Evolutionary conservation across 2,888 invertebrate genomes (phyloP).

Genomic region (Bimastos eiseni): DNA sequence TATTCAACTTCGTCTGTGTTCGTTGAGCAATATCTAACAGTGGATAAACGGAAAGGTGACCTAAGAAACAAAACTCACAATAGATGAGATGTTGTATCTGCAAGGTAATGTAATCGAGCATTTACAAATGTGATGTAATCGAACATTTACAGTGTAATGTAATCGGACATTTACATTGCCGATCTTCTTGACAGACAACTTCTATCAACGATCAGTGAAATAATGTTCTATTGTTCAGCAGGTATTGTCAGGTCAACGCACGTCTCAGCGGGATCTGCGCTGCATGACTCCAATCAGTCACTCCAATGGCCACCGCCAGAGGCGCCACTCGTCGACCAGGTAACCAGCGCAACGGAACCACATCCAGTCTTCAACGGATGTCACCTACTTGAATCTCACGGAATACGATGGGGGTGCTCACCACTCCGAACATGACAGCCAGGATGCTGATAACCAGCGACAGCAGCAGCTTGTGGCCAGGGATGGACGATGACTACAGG

Average conservation of each 20-base stretch:
- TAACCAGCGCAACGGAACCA: neutral
- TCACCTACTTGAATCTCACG: neutral
- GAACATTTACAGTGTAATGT: no score
- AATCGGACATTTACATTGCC: no score
- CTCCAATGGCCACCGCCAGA: neutral
- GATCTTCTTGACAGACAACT: no score
- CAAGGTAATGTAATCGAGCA: no score
- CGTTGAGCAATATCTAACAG: no score
- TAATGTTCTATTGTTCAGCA: neutral
- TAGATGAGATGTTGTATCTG: no score
- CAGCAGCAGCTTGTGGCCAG: neutral
- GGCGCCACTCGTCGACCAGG: conserved; percentile 13
- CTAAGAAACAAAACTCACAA: no score
- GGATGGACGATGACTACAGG: neutral
- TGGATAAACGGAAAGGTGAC: no score
- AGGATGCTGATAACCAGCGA: neutral
- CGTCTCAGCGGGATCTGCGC: neutral
- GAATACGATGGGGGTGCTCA: neutral
- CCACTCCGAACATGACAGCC: neutral
- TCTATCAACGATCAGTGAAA: neutral
- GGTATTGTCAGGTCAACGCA: neutral
- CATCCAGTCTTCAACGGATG: neutral
- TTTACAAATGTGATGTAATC: no score
- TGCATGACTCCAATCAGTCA: neutral
- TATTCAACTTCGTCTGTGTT: neutral